Conservation (phyloP, 2,888 invertebrate genomes). For the Tolmerus cingulatus region DNA sequence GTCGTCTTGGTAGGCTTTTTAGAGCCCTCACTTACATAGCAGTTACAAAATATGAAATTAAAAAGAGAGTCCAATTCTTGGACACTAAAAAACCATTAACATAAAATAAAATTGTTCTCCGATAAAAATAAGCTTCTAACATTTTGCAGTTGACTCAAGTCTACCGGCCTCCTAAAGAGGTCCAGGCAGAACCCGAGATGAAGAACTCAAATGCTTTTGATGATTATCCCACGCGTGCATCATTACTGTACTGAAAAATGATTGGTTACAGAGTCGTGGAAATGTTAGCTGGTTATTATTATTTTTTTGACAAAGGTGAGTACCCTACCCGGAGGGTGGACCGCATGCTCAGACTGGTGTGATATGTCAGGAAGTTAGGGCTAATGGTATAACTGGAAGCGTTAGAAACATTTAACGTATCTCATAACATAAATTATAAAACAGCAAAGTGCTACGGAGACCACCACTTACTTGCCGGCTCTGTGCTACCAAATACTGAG, state of each 20-base stretch:
- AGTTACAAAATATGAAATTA: background rate
- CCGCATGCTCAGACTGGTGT: background rate
- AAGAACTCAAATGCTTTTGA: constrained; percentile 48
- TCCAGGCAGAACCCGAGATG: background rate
- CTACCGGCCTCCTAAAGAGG: background rate
- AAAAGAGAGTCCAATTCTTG: background rate
- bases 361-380: background rate
- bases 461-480: constrained; percentile 70
- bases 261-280: background rate
- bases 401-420: constrained; percentile 25
- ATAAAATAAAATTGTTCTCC: background rate
- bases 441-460: background rate
- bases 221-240: constrained; percentile 50
- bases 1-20: background rate
- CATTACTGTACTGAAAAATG: background rate
- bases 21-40: background rate
- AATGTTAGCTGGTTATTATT: background rate
- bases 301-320: background rate
- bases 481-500: constrained; percentile 83
- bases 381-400: constrained; percentile 8
- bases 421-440: background rate
- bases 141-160: background rate
- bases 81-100: background rate
- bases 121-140: constrained; percentile 14
- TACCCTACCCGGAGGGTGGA: background rate